Conservation (phyloP, 1,140 invertebrate genomes). For the Papilio polytes region DNA sequence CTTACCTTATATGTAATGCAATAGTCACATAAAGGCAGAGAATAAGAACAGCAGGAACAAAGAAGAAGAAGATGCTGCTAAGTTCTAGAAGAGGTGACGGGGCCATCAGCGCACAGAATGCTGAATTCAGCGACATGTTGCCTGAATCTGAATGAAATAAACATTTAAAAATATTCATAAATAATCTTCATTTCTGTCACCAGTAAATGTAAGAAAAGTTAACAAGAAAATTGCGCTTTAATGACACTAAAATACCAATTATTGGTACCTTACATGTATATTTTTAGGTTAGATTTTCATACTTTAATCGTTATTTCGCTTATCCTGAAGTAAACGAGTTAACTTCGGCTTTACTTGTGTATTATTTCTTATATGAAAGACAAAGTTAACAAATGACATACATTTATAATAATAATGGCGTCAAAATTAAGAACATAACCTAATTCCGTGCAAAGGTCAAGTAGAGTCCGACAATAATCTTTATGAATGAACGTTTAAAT, state of each 20-base stretch:
- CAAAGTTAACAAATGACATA: no score
- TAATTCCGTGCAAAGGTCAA: neutral
- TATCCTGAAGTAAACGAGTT: no score
- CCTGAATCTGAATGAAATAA: slow-evolving; percentile 67
- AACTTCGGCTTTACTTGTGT: neutral
- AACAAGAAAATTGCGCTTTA: no score
- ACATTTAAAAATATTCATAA: neutral
- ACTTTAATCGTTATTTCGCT: no score
- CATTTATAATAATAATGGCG: slow-evolving; percentile 1
- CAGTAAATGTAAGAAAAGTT: no score
- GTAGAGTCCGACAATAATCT: neutral
- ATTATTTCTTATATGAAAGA: neutral
- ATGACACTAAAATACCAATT: no score
- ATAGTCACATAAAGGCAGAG: slow-evolving; percentile 91
- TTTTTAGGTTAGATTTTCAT: no score
- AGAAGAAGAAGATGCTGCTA: slow-evolving; percentile 92
- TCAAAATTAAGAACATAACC: no score
- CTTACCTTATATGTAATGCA: slow-evolving; percentile 86
- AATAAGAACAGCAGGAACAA: slow-evolving; percentile 92
- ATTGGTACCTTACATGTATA: no score
- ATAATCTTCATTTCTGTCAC: no score
- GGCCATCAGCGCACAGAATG: slow-evolving; percentile 89
- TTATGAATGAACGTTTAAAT: neutral
- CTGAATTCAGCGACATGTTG: slow-evolving; percentile 86
- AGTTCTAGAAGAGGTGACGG: slow-evolving; percentile 90